Conservation (phyloP, 2,113 vertebrate genomes). For the Paradoxurus hermaphroditus region DNA sequence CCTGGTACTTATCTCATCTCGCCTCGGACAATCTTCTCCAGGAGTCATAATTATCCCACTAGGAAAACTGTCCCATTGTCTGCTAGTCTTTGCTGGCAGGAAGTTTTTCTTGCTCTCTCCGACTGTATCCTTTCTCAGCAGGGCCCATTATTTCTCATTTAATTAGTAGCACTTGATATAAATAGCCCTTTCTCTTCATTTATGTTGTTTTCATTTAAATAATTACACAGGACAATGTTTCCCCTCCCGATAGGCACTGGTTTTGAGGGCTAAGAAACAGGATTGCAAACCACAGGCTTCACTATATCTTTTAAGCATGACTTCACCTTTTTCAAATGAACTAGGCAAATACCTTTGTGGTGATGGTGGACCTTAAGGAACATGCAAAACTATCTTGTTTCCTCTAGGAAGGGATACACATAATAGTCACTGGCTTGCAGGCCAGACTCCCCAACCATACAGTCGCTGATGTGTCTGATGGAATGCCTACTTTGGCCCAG, state of each 20-base stretch:
- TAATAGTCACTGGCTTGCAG: not conserved
- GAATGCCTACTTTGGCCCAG: not conserved
- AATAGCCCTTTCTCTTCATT: constrained; percentile 63
- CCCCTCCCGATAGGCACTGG: not conserved
- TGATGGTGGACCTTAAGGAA: not conserved
- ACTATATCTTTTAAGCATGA: not conserved
- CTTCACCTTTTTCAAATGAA: not conserved
- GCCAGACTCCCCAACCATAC: not conserved
- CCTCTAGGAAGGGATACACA: not conserved
- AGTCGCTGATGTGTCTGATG: not conserved
- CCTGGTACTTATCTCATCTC: constrained; percentile 41
- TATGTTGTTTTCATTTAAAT: constrained; percentile 68
- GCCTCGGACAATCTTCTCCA: constrained; percentile 27
- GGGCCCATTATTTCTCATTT: constrained; percentile 69
- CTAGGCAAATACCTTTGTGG: not conserved
- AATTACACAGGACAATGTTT: constrained; percentile 31
- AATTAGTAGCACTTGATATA: constrained; percentile 70
- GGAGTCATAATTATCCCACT: constrained; percentile 73
- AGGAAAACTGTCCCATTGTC: constrained; percentile 68
- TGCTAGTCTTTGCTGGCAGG: not conserved
- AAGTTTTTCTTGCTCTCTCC: constrained; percentile 60
- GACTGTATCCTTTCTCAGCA: constrained; percentile 53
- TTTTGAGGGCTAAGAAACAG: not conserved
- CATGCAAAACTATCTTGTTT: not conserved
- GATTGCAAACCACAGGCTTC: not conserved